Base-by-base conservation (phyloP, 2,113 vertebrate genomes). In the Toxotes chatareus region DNA sequence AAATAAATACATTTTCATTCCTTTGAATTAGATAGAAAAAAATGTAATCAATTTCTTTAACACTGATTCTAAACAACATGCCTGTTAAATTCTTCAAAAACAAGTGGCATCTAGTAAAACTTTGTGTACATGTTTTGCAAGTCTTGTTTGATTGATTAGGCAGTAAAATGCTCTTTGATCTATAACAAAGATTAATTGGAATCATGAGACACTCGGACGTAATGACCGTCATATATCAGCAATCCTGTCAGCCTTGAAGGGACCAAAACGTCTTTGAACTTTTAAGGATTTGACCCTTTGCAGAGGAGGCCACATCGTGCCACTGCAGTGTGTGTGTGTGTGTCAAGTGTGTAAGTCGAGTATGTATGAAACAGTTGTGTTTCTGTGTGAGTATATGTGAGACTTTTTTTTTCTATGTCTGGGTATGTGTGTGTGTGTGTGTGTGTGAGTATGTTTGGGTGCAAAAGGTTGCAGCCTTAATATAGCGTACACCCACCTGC, bases 251-350 rank as follows among this genome's bases (percentile, higher is more conserved):
- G 70, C 44, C 59, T n/a, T 13, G 27, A 67, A 38, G 60, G 46
- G 60, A 44, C 31, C 23, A 0, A 63, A 53, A 53, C 59, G 68
- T 59, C 83, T 89, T 90, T 91, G 76, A 92, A 90, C 80, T 56
- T 80, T 73, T 31, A 62, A 49, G 67, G 71, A 82, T 23, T 71
- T 86, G 73, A 89, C 76, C 85, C 34, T 36, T 61, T 61, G 12
- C 34, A 62, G 44, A 70, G 3, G 62, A 62, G 72, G 66, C 53
- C 32, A 61, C 2, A 17, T 7, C 0, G 4, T 11, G 32, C 40
- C 46, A 14, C 70, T 71, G 51, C 5, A 46, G 36, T 31, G 14
- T 56, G 23, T 36, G 46, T 53, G 27, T 27, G 27, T 27, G 27
- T 27, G 27, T 27, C 72, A 3, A 14, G 40, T 53, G 23, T 44